Conservation (phyloP, 2,888 invertebrate species). For the Pammene aurita region DNA sequence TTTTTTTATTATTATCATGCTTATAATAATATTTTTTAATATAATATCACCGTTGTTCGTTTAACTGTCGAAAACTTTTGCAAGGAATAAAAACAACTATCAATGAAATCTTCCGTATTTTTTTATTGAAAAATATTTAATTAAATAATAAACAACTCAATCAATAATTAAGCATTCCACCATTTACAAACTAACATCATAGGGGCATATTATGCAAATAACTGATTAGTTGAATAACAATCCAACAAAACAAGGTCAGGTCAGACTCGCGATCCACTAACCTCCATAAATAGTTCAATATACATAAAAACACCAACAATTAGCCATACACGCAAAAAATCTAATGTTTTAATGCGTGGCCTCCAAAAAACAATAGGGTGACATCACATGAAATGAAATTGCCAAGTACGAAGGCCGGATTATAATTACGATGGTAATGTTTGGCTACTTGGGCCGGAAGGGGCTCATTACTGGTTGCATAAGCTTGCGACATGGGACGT, state of each 20-base stretch:
- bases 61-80: no score
- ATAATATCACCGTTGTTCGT: no score
- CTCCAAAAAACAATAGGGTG: slow-evolving; percentile 51
- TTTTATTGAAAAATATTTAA: no score
- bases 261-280: background rate
- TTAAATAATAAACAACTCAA: no score
- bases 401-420: slow-evolving; percentile 46
- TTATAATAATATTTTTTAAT: no score
- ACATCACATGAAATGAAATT: slow-evolving; percentile 47
- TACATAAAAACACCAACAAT: slow-evolving; percentile 23
- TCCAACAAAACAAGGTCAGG: no score
- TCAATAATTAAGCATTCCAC: no score
- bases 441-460: slow-evolving; percentile 46
- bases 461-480: slow-evolving; percentile 44
- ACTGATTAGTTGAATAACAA: no score
- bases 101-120: no score
- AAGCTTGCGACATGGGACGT: slow-evolving; percentile 30
- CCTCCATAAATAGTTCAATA: slow-evolving; percentile 12
- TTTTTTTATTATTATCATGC: no score
- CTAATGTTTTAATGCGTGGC: slow-evolving; percentile 41
- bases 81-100: no score
- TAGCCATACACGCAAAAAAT: slow-evolving; percentile 37
- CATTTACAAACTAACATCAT: no score
- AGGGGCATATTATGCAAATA: background rate
- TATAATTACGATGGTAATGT: slow-evolving; percentile 47